Conservation (phyloP, 2,113 vertebrate species). For the Silurus glanis region DNA sequence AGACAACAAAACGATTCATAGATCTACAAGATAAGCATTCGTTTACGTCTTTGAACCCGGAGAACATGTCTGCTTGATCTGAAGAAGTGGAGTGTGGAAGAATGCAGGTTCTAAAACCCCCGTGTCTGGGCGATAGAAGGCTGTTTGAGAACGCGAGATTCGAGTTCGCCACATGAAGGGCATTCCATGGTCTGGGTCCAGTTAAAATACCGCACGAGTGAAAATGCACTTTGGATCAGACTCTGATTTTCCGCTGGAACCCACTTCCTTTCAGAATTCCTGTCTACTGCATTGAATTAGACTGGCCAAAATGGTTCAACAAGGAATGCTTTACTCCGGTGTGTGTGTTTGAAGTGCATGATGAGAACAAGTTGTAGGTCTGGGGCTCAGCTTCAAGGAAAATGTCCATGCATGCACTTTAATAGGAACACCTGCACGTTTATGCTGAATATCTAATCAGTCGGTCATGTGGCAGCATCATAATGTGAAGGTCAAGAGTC, state of each 20-base stretch:
- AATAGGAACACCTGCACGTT: background rate
- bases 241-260: background rate
- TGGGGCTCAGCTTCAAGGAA: background rate
- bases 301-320: background rate
- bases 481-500: background rate
- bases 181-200: constrained; percentile 26
- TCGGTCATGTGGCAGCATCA: background rate
- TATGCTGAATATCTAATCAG: background rate
- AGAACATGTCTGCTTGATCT: constrained; percentile 15
- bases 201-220: constrained; percentile 36
- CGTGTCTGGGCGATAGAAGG: background rate
- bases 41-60: constrained; percentile 6
- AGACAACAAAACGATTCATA: constrained; percentile 7
- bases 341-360: constrained; percentile 3
- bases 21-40: background rate
- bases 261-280: constrained; percentile 35
- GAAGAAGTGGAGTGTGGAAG: constrained; percentile 18
- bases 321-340: background rate
- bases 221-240: constrained; percentile 19
- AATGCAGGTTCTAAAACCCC: constrained; percentile 22
- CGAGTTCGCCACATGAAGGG: constrained; percentile 44
- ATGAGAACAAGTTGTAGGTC: background rate
- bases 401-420: background rate
- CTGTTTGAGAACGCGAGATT: constrained; percentile 17
- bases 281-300: constrained; percentile 10